These are phyloP conservation scores for Onchidella celtica DNA, from an alignment of 2,888 invertebrate genomes.

Conservation along the genomic window DNA sequence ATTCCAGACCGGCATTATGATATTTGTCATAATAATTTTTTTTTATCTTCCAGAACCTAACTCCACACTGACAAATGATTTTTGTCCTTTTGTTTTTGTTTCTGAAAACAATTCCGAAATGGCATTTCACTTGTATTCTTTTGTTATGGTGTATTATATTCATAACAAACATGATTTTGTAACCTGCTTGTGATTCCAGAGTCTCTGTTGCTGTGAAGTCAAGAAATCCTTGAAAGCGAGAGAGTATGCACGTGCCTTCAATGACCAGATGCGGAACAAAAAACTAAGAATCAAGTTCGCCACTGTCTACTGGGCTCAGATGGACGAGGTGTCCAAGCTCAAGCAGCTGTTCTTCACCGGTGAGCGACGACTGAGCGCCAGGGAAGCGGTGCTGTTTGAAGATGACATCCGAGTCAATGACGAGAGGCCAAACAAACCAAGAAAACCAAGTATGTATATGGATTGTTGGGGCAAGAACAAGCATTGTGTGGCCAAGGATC, in stretches of 20 bases:
- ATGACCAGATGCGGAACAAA: slow-evolving; percentile 7
- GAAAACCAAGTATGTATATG: slow-evolving; percentile 19
- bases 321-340: slow-evolving; percentile 55
- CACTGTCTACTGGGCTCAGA: slow-evolving; percentile 51
- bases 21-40: no score
- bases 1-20: no score
- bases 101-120: no score
- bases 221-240: slow-evolving; percentile 47
- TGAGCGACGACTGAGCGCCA: slow-evolving; percentile 38
- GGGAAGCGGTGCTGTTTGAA: slow-evolving; percentile 55
- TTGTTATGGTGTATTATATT: no score
- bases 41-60: no score
- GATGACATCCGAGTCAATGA: slow-evolving; percentile 48
- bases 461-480: slow-evolving; percentile 18
- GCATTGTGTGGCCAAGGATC: slow-evolving; percentile 7
- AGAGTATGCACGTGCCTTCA: slow-evolving; percentile 45
- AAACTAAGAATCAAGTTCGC: slow-evolving; percentile 39
- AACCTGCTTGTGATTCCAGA: slow-evolving; percentile 39
- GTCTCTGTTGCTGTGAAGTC: slow-evolving; percentile 51
- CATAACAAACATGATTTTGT: no score
- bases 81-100: neutral
- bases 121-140: no score
- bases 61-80: no score
- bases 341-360: slow-evolving; percentile 50
- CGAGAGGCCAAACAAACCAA: slow-evolving; percentile 15